Conservation (phyloP, 2,888 invertebrate species). For the Liposcelis brunnea region DNA sequence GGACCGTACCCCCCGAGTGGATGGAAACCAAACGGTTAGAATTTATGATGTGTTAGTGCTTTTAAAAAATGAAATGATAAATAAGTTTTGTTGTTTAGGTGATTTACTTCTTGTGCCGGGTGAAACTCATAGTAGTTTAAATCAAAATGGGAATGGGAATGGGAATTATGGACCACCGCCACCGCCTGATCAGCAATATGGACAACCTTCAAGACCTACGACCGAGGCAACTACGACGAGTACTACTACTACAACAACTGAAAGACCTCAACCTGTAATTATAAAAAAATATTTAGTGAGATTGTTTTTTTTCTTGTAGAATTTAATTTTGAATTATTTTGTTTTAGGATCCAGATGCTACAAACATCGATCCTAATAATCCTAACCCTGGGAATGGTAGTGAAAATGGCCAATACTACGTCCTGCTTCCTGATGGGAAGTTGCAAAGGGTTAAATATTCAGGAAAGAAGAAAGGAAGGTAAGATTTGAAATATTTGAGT, state of each 20-base stretch:
- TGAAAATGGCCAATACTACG: conserved; percentile 18
- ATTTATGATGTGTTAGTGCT: not conserved
- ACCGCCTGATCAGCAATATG: not conserved
- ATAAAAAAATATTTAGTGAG: too few relatives aligned
- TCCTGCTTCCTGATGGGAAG: conserved; percentile 18
- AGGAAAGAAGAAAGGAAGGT: conserved; percentile 6
- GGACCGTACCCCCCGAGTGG: conserved; percentile 5
- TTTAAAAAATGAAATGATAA: too few relatives aligned
- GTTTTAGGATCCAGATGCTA: conserved; percentile 4
- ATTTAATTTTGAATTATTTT: too few relatives aligned
- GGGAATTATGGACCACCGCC: not conserved
- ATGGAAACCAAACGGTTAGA: not conserved
- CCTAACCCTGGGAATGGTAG: conserved; percentile 10
- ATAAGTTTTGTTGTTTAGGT: too few relatives aligned
- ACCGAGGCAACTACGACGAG: not conserved
- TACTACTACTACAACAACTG: not conserved
- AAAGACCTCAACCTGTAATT: not conserved
- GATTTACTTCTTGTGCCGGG: not conserved
- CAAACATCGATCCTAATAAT: not conserved
- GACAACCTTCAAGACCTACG: not conserved
- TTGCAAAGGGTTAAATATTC: conserved; percentile 17
- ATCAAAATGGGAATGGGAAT: not conserved
- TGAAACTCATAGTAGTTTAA: conserved; percentile 2
- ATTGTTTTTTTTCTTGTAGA: too few relatives aligned
- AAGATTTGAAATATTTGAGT: conserved; percentile 8